Conservation (phyloP, 2,797 vertebrate species). For the Acrossocheilus fasciatus region DNA sequence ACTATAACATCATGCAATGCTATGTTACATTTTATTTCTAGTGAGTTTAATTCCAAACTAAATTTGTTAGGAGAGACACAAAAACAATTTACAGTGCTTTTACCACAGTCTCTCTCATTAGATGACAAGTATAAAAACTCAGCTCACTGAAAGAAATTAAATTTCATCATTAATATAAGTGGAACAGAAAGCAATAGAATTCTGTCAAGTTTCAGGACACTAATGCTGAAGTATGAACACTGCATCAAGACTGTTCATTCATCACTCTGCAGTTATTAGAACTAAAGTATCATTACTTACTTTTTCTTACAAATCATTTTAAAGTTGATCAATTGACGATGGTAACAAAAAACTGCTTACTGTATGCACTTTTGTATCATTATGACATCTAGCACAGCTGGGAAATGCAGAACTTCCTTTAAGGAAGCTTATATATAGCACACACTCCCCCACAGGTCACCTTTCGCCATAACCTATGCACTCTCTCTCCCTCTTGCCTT, state of each 20-base stretch:
- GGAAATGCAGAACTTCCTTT: background rate
- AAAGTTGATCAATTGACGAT: background rate
- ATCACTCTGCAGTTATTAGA: background rate
- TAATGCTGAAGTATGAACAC: background rate
- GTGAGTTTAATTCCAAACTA: background rate
- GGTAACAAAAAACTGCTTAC: background rate
- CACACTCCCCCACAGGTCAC: too few species aligned
- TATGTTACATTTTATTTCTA: background rate
- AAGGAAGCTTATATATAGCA: background rate
- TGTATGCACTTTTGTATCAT: conserved; percentile 2
- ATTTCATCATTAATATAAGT: background rate
- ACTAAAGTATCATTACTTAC: background rate
- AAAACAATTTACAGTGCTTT: background rate
- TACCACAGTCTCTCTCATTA: background rate
- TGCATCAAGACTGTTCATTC: background rate
- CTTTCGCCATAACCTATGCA: too few species aligned
- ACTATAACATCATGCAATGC: conserved; percentile 5
- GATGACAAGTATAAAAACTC: background rate
- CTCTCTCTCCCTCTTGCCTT: too few species aligned
- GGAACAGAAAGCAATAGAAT: background rate
- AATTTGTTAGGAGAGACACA: background rate
- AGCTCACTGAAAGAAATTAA: background rate
- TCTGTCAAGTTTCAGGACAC: background rate
- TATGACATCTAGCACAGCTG: background rate
- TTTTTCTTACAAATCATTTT: background rate